Evolutionary conservation across 2,888 invertebrate species (phyloP).

Genomic region (Mythimna ferrago): DNA sequence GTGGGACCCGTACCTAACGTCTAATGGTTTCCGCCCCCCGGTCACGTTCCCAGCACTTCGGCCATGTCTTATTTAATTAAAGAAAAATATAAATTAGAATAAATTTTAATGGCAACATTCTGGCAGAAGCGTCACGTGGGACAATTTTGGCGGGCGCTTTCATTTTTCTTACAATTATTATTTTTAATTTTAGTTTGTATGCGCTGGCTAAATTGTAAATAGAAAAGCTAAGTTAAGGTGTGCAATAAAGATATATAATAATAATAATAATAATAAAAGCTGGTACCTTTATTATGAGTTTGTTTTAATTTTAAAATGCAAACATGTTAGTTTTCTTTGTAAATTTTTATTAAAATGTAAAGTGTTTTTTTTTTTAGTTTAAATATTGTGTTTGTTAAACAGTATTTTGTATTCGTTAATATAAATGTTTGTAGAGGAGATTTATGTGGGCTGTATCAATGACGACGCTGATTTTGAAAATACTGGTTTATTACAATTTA

Average conservation of each 20-base stretch:
- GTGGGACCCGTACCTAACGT: conserved; percentile 58
- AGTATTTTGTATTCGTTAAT: not conserved
- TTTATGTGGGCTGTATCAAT: too few relatives aligned
- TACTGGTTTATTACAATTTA: too few relatives aligned
- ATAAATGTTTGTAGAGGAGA: too few relatives aligned
- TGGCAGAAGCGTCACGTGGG: conserved; percentile 45
- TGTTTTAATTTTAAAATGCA: conserved; percentile 6
- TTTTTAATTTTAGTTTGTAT: conserved; percentile 30
- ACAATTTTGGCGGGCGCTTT: conserved; percentile 29
- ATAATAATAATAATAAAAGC: too few relatives aligned
- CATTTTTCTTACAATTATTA: conserved; percentile 28
- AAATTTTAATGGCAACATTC: conserved; percentile 75
- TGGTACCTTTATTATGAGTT: not conserved
- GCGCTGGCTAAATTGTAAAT: conserved; percentile 15
- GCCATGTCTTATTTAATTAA: conserved; percentile 84
- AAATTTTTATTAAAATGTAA: not conserved
- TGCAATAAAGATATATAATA: too few relatives aligned
- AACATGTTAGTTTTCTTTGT: conserved; percentile 5
- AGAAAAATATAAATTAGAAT: conserved; percentile 86
- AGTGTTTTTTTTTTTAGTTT: not conserved
- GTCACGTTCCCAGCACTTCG: conserved; percentile 80
- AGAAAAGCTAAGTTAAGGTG: too few relatives aligned
- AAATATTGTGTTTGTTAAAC: not conserved
- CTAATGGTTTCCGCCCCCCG: conserved; percentile 76
- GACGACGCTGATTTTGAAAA: too few relatives aligned